A percentile compares a stretch with the other conserved stretches of the same genome.
These are phyloP conservation scores for Leptopterna dolabrata DNA, from an alignment of 2,888 invertebrate genomes.

Conservation along the genomic window DNA sequence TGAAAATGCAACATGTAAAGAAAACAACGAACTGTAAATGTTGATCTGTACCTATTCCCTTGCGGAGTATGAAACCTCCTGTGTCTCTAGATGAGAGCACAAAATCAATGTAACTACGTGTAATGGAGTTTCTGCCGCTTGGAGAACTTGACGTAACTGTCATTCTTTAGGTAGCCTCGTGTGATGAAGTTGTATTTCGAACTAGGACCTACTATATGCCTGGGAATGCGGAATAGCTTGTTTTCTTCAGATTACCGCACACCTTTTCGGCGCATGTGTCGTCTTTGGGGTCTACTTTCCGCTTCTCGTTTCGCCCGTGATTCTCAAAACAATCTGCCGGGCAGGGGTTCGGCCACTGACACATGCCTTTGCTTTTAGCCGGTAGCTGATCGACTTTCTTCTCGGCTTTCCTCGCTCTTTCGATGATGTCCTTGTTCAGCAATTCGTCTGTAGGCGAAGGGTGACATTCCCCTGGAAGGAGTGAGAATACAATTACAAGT, in stretches of 20 bases:
- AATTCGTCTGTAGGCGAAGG: background rate
- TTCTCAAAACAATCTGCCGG: slow-evolving; percentile 40
- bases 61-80: too few relatives aligned
- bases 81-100: too few relatives aligned
- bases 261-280: background rate
- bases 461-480: background rate
- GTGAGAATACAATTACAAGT: background rate
- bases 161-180: too few relatives aligned
- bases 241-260: background rate
- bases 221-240: background rate
- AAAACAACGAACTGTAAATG: too few relatives aligned
- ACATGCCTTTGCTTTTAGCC: background rate
- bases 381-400: background rate
- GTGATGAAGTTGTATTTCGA: too few relatives aligned
- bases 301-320: background rate
- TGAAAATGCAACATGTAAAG: too few relatives aligned
- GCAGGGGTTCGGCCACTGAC: slow-evolving; percentile 47
- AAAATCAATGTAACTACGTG: too few relatives aligned
- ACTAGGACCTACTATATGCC: background rate
- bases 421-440: background rate
- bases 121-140: too few relatives aligned
- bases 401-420: background rate
- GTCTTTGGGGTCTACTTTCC: background rate
- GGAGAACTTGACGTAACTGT: too few relatives aligned
- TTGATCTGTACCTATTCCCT: too few relatives aligned